Base-by-base conservation (phyloP, 2,888 invertebrate genomes). In the Oxyteleia sp. region DNA sequence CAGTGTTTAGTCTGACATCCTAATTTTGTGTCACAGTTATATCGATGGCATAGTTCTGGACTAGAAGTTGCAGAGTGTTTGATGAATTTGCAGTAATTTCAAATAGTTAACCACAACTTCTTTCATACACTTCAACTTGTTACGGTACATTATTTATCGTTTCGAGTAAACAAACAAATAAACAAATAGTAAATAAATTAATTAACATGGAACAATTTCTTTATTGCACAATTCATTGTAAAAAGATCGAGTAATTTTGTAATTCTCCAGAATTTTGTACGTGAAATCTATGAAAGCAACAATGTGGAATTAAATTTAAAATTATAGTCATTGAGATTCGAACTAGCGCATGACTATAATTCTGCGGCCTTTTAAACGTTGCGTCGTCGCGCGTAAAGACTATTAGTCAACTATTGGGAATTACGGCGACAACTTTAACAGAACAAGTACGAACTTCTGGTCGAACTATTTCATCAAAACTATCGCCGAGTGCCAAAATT, bases 401-500 rank as follows among this genome's bases (percentile, higher is more conserved):
- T 53, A 55, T 35, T 45, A 43, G 55, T 74, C 55, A 63, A 45
- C 74, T 55, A 55, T 64, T 45, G 32, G 15, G 16, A 74, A 66
- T 66, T 49, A 47, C 66, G 8, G 55, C 18, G 43, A 45, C 64
- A 66, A 75, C 23, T 75, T 66, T 57, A 29, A 26, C 59, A 57
- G 35, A 47, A 55, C 68, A 69, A 41, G 47, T 47, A 23, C 47
- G 8, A 64, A 64, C 47, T 75, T 66, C 32, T 72, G 45, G 61
- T 11, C 23, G 57, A 61, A 71, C 59, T 59, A 41, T 72, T 72
- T 68, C 59, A 76, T 61, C 43, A 59, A 26, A 68, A 59, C 76
- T 59, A 47, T 32, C 51, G 57, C 32, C 51, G 16, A 57, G 41
- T 49, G 61, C 66, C 64, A 23, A 15, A 41, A 64, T 75, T 29